Evolutionary conservation across 2,797 vertebrate species (phyloP).

Genomic region (Aeoliscus strigatus): DNA sequence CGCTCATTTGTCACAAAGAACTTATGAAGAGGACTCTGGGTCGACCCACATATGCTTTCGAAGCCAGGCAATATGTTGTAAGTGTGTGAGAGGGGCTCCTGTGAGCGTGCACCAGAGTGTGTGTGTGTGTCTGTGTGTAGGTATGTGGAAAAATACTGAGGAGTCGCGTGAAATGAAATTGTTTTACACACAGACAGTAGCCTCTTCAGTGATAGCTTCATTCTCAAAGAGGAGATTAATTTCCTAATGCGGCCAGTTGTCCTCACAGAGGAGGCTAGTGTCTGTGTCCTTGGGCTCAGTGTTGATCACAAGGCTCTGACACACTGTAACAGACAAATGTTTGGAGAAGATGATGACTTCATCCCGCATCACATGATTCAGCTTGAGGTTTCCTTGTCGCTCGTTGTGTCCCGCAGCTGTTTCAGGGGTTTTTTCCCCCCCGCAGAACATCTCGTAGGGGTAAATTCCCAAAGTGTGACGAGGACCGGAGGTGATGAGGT

Average conservation of each 20-base stretch:
- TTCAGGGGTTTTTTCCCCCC: slow-evolving; percentile 57
- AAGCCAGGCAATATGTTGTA: slow-evolving; percentile 98
- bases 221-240: slow-evolving; percentile 14
- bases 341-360: slow-evolving; percentile 62
- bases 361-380: slow-evolving; percentile 67
- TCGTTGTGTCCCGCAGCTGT: slow-evolving; percentile 63
- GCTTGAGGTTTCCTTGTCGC: slow-evolving; percentile 43
- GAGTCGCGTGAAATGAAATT: slow-evolving; percentile 38
- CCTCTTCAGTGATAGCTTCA: slow-evolving; percentile 63
- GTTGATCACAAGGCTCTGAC: slow-evolving; percentile 57
- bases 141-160: slow-evolving; percentile 59
- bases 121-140: not conserved
- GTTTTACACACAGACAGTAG: slow-evolving; percentile 74
- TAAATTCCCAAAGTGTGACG: slow-evolving; percentile 74
- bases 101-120: slow-evolving; percentile 38
- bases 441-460: slow-evolving; percentile 52
- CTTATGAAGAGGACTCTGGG: slow-evolving; percentile 98
- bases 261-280: slow-evolving; percentile 78
- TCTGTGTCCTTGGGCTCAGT: slow-evolving; percentile 72
- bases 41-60: slow-evolving; percentile 91
- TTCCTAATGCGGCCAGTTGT: slow-evolving; percentile 15
- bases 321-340: slow-evolving; percentile 62
- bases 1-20: slow-evolving; percentile 93
- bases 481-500: slow-evolving; percentile 47
- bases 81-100: slow-evolving; percentile 71